Percentiles rank a stretch among this genome's conserved stretches.
phyloP scores from a whole-genome alignment of 2,888 invertebrate genomes.

The Cataglyphis albicans region DNA sequence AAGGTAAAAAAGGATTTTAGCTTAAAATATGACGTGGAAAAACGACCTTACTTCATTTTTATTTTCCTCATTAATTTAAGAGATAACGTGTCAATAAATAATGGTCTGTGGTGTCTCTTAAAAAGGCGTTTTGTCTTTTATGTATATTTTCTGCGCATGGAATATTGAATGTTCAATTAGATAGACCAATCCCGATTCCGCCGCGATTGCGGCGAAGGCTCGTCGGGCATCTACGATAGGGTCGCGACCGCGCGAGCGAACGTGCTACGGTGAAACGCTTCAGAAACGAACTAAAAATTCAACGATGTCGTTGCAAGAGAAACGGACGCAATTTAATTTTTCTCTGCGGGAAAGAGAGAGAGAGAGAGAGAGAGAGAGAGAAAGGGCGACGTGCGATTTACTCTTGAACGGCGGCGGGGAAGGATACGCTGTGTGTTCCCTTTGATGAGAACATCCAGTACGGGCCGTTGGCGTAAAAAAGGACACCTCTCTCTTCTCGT shows the following conservation, averaged over 20 bases:
- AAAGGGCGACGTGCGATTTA: constrained; percentile 25
- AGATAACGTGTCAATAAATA: neutral
- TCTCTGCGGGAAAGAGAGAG: constrained; percentile 45
- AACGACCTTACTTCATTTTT: neutral
- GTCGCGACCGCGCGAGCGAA: constrained; percentile 24
- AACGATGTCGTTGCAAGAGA: constrained; percentile 49
- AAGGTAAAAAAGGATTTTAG: neutral
- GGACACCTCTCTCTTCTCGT: constrained; percentile 39
- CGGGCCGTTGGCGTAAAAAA: constrained; percentile 43
- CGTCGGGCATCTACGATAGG: neutral
- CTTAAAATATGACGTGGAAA: neutral
- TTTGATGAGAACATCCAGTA: constrained; percentile 62
- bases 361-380: constrained; percentile 21
- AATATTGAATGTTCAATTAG: constrained; percentile 60
- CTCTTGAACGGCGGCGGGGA: constrained; percentile 6
- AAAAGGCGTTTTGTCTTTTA: neutral
- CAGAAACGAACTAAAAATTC: constrained; percentile 65
- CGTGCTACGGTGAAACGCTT: constrained; percentile 25
- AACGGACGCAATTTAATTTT: constrained; percentile 64
- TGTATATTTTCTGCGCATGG: neutral
- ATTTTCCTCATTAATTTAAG: neutral
- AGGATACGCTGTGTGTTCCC: constrained; percentile 35
- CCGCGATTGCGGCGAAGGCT: neutral
- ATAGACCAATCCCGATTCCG: constrained; percentile 50
- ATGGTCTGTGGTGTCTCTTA: neutral